phyloP scores from a whole-genome alignment of 2,113 vertebrate species.

The Varanus salvator region DNA sequence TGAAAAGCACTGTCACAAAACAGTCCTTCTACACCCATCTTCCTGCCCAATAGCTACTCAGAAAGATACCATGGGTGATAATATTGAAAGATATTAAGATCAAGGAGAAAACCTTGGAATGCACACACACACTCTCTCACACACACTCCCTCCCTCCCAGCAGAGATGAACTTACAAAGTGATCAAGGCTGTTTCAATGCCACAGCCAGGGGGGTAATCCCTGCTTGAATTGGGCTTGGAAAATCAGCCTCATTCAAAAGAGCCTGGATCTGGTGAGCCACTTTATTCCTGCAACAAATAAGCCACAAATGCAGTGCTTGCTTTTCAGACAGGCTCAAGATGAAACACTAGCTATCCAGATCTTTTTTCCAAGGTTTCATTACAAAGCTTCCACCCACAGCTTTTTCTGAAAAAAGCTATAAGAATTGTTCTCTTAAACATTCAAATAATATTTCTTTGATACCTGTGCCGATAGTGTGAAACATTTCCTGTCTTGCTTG shows the following conservation, averaged over 20 bases:
- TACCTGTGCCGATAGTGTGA: not conserved
- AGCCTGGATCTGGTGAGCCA: not conserved
- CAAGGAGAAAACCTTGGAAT: not conserved
- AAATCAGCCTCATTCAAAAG: not conserved
- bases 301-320: not conserved
- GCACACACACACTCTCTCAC: not conserved
- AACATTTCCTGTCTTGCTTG: not conserved
- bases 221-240: not conserved
- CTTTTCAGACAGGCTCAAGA: not conserved
- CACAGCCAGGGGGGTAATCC: not conserved
- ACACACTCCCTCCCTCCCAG: not conserved
- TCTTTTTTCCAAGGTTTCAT: not conserved
- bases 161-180: not conserved
- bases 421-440: not conserved
- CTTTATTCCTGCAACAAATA: not conserved
- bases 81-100: not conserved
- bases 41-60: too few relatives aligned
- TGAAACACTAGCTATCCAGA: not conserved
- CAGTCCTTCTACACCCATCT: too few relatives aligned
- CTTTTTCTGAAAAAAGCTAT: not conserved
- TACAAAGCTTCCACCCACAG: not conserved
- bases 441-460: constrained; percentile 3
- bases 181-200: not conserved
- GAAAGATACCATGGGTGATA: too few relatives aligned
- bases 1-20: not conserved